A percentile compares a stretch with the other conserved stretches of the same genome.
phyloP scores from a whole-genome alignment of 2,888 invertebrate species.

The Protonemura montana region DNA sequence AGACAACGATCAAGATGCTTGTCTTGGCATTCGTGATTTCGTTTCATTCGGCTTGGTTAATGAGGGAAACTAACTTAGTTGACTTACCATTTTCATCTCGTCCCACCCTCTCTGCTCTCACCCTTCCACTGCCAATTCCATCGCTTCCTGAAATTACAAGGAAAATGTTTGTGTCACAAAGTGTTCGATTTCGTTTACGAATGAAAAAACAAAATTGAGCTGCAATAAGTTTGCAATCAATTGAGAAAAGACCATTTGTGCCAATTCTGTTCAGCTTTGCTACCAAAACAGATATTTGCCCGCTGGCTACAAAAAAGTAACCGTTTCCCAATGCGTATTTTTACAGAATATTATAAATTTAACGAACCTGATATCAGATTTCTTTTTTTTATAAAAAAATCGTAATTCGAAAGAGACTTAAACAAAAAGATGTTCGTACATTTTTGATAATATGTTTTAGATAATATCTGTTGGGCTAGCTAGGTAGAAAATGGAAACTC shows the following conservation, averaged over 20 bases:
- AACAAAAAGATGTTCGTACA: neutral
- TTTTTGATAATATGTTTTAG: neutral
- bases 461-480: neutral
- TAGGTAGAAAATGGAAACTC: neutral
- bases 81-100: slow-evolving; percentile 36
- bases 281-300: no score
- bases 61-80: neutral
- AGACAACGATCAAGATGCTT: neutral
- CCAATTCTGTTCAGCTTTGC: no score
- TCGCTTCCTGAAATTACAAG: slow-evolving; percentile 23
- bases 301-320: no score
- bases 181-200: no score
- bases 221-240: no score
- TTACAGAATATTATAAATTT: no score
- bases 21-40: neutral
- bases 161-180: neutral
- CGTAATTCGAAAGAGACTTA: neutral
- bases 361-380: no score
- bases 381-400: neutral
- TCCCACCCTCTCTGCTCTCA: slow-evolving; percentile 30
- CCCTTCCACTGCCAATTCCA: neutral
- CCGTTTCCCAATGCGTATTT: no score
- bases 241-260: no score
- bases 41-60: no score
- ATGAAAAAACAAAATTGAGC: no score